Evolutionary conservation across 1,140 invertebrate genomes (phyloP).

Genomic region (Megathymus violae): DNA sequence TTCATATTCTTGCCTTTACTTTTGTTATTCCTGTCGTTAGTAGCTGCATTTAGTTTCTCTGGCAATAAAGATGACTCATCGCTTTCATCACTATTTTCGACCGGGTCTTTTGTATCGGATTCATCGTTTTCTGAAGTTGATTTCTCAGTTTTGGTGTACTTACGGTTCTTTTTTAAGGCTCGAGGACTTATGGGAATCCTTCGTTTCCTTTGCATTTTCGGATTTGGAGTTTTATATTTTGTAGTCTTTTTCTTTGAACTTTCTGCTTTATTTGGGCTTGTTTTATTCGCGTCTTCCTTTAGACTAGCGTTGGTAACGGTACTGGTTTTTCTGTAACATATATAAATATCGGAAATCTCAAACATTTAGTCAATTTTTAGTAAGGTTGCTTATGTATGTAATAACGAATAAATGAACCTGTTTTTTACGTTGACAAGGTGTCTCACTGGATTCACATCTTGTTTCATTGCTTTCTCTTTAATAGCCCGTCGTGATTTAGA

Average conservation of each 20-base stretch:
- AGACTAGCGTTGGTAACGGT: neutral
- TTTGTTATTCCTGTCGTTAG: neutral
- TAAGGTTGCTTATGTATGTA: neutral
- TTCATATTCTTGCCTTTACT: neutral
- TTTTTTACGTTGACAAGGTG: constrained; percentile 42
- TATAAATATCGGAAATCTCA: too few species aligned
- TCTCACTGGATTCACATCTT: constrained; percentile 44
- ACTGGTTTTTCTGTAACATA: constrained; percentile 4
- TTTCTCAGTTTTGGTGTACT: neutral
- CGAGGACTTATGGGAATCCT: constrained; percentile 14
- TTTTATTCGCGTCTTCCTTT: neutral
- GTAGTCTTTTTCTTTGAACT: neutral
- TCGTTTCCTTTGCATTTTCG: neutral
- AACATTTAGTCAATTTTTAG: too few species aligned
- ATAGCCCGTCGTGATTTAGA: constrained; percentile 35
- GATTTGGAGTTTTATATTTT: neutral
- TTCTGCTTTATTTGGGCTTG: neutral
- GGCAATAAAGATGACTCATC: neutral
- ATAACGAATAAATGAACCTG: constrained; percentile 38
- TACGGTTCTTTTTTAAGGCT: neutral
- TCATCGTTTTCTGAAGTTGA: neutral
- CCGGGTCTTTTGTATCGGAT: neutral
- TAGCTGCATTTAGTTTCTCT: neutral
- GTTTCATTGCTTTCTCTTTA: constrained; percentile 52
- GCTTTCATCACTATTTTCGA: neutral